A percentile compares a stretch with the other conserved stretches of the same genome.
Conservation (phyloP, 2,113 vertebrate species). For the Pedionomus torquatus region DNA sequence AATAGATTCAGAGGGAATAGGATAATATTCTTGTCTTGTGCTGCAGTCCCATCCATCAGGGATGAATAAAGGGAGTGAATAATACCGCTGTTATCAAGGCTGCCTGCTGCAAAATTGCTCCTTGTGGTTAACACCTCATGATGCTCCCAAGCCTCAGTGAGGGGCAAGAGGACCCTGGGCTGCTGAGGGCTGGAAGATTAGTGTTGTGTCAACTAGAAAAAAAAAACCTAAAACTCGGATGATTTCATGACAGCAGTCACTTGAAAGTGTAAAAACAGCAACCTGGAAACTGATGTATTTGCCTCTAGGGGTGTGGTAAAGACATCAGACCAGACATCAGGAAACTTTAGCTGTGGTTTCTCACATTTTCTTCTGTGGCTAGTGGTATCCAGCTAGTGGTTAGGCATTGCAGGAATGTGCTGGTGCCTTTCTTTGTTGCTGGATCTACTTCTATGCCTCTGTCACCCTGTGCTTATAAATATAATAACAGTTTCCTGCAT, state of each 20-base stretch:
- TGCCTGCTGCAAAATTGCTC: constrained; percentile 9
- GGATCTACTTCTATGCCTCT: background rate
- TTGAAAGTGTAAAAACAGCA: background rate
- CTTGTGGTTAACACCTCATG: background rate
- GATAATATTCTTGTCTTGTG: constrained; percentile 39
- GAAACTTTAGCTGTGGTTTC: background rate
- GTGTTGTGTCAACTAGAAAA: background rate
- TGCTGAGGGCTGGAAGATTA: background rate
- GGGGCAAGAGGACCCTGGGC: background rate
- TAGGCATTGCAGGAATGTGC: background rate
- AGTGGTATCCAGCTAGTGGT: background rate
- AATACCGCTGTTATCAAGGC: background rate
- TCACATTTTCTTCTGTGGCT: background rate
- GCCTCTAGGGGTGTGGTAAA: background rate
- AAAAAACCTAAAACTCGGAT: background rate
- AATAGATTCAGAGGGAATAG: constrained; percentile 43
- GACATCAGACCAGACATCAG: background rate
- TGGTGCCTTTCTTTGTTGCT: background rate
- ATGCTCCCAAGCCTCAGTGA: background rate
- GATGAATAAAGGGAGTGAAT: constrained; percentile 21
- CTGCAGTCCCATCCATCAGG: constrained; percentile 16
- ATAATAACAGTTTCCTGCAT: background rate
- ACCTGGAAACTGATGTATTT: background rate
- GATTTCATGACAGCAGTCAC: background rate
- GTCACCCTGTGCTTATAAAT: background rate